phyloP scores from a whole-genome alignment of 2,888 invertebrate species.

The Platycheirus rosarum region DNA sequence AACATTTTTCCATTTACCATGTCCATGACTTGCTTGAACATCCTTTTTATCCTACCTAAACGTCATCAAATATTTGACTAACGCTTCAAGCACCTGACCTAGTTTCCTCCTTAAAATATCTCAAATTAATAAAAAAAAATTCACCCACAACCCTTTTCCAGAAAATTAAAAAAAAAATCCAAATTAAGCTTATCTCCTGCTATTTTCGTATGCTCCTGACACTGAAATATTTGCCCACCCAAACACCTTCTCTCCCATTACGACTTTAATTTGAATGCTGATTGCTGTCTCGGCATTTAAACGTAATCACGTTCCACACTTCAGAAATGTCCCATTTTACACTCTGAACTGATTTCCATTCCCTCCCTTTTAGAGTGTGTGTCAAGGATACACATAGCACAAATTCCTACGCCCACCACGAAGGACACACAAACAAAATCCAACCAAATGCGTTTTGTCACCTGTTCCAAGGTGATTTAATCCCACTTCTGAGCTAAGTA shows the following conservation, averaged over 20 bases:
- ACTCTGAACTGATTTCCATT: conserved; percentile 21
- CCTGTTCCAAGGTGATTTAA: conserved; percentile 54
- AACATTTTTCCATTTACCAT: too few relatives aligned
- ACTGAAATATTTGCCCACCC: conserved; percentile 13
- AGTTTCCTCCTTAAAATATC: not conserved
- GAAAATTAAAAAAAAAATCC: conserved; percentile 20
- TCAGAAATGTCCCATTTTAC: conserved; percentile 40
- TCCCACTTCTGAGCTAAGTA: conserved; percentile 46
- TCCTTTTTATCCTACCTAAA: not conserved
- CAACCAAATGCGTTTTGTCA: conserved; percentile 56
- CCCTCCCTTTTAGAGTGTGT: conserved; percentile 16
- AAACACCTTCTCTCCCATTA: conserved; percentile 43
- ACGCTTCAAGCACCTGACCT: conserved; percentile 11
- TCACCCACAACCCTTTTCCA: conserved; percentile 9
- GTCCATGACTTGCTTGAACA: too few relatives aligned
- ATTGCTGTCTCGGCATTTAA: conserved; percentile 67
- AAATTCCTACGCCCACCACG: not conserved
- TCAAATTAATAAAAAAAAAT: too few relatives aligned
- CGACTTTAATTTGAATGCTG: conserved; percentile 71
- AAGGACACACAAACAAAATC: conserved; percentile 25
- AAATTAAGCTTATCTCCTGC: conserved; percentile 24
- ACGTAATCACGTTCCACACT: conserved; percentile 64
- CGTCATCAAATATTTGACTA: conserved; percentile 8
- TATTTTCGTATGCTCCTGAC: conserved; percentile 33
- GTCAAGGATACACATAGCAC: conserved; percentile 49